These are phyloP conservation scores for Heterodera filipjevi DNA, from an alignment of 2,888 invertebrate species.

Conservation along the genomic window DNA sequence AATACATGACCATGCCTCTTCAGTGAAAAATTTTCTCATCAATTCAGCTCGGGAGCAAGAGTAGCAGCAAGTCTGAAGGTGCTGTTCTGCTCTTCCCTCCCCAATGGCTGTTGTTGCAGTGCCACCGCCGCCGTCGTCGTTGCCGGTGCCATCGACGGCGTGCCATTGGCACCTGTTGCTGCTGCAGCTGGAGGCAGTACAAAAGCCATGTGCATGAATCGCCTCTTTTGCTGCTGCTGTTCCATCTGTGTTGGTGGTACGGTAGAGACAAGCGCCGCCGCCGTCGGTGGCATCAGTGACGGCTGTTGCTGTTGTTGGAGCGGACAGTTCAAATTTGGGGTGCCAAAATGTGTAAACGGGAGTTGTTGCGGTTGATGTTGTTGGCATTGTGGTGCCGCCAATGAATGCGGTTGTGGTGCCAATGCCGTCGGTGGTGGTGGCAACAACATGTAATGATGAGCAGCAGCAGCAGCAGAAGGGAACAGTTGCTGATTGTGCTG, in stretches of 20 bases:
- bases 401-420: not conserved
- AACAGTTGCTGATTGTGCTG: not conserved
- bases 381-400: not conserved
- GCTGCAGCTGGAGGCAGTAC: not conserved
- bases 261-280: not conserved
- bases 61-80: no score
- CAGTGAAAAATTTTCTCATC: no score
- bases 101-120: no score
- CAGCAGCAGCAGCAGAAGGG: not conserved
- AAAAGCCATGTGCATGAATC: constrained; percentile 1
- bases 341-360: no score
- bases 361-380: not conserved
- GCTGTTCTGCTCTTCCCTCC: no score
- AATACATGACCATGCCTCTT: no score
- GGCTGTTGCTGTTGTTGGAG: not conserved
- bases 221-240: not conserved
- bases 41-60: no score
- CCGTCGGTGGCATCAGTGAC: not conserved
- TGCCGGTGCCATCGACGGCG: not conserved
- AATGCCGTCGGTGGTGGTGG: not conserved
- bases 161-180: no score
- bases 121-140: no score
- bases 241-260: no score
- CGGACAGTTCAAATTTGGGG: not conserved
- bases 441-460: not conserved